Base-by-base conservation (phyloP, 1,140 invertebrate species). In the Saxidomus purpurata region DNA sequence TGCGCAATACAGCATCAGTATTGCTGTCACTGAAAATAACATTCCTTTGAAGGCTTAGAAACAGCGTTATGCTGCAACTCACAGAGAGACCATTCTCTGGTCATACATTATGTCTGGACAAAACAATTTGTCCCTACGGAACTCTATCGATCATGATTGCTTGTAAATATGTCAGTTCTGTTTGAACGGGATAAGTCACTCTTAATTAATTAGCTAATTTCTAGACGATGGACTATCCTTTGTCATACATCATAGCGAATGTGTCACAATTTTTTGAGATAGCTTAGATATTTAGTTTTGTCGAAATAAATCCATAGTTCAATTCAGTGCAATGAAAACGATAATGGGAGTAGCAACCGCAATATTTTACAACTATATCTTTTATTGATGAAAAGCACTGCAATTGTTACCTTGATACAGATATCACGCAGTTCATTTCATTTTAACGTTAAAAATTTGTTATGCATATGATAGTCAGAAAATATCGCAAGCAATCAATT, bases 201-300 rank as follows among this genome's bases (percentile, higher is more conserved):
- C 28, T 63, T n/a, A n/a, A 63, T 63, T 63, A 63, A 63, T 63
- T 28, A 63, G n/a, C 59, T 63, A 28, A 63, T 63, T 63, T 63
- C 59, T 25, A 28, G 9, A 4, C 25, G n/a, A 63, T 63, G 59
- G n/a, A 22, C 15, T 55, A 55, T 55, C 52, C 15, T 55, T 55
- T 55, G 52, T 55, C 19, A 55, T 55, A 19, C 22, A 55, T 55
- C 52, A 55, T 55, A 55, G n/a, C 22, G 52, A 22, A 22, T 55
- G 52, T 15, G n/a, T 55, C 52, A 55, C 19, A 15, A 4, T 15
- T 55, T 55, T 55, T 22, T 47, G 43, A 47, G 8, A 47, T 47
- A 9, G n/a, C n/a, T n/a, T n/a, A n/a, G n/a, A n/a, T n/a, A n/a
- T n/a, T n/a, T n/a, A n/a, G n/a, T 55, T 22, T 55, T 22, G 15